A percentile compares a stretch with the other conserved stretches of the same genome.
Conservation (phyloP, 2,113 vertebrate genomes). For the Aleadryas rufinucha region DNA sequence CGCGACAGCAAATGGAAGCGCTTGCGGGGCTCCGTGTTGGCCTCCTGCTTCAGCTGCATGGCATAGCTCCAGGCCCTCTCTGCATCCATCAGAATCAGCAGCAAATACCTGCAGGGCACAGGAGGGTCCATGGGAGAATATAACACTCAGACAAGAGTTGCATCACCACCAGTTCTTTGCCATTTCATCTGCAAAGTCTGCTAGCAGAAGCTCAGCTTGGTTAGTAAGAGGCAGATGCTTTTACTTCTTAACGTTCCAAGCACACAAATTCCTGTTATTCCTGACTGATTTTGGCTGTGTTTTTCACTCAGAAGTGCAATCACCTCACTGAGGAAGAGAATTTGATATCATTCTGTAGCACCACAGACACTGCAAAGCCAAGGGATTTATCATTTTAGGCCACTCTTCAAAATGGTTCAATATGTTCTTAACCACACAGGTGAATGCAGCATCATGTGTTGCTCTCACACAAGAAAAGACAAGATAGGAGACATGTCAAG, state of each 20-base stretch:
- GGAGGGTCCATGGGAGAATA: not conserved
- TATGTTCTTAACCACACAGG: not conserved
- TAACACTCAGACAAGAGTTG: not conserved
- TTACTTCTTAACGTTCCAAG: not conserved
- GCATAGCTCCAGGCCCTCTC: slow-evolving; percentile 98
- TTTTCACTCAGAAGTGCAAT: not conserved
- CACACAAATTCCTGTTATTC: not conserved
- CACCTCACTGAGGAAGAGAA: not conserved
- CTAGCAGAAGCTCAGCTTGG: not conserved
- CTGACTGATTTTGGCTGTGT: not conserved
- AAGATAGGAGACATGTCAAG: not conserved
- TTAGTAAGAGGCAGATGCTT: not conserved
- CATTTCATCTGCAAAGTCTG: not conserved
- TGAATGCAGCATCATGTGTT: not conserved
- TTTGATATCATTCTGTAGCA: not conserved
- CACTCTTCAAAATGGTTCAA: not conserved
- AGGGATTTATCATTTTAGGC: not conserved
- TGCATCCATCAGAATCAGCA: slow-evolving; percentile 94
- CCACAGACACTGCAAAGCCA: not conserved
- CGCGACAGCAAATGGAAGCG: slow-evolving; percentile 92
- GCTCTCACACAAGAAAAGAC: not conserved
- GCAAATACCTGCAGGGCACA: slow-evolving; percentile 78
- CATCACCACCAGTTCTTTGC: not conserved
- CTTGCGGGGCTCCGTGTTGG: slow-evolving; percentile 95
- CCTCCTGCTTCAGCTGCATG: slow-evolving; percentile 98